A percentile compares a stretch with the other conserved stretches of the same genome.
Evolutionary conservation across 2,797 vertebrate species (phyloP).

Genomic region (Heliangelus exortis): DNA sequence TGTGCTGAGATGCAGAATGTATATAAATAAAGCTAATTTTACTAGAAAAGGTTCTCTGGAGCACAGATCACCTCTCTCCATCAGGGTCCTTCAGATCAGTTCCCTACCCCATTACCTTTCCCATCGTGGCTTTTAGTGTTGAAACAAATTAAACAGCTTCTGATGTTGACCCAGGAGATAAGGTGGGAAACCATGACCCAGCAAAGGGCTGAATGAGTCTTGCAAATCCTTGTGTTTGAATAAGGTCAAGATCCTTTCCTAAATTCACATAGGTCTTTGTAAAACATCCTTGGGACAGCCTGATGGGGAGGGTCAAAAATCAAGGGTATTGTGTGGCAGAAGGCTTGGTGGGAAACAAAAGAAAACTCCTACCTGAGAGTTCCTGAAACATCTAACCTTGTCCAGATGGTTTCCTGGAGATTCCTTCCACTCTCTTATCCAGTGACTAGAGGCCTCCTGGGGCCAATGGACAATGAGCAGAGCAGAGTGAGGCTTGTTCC

Average conservation of each 20-base stretch:
- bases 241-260: not conserved
- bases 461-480: not conserved
- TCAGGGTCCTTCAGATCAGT: not conserved
- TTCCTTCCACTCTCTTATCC: not conserved
- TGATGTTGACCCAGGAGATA: not conserved
- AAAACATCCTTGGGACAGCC: not conserved
- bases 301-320: not conserved
- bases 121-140: fast-evolving
- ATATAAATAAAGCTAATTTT: not conserved
- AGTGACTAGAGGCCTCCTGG: not conserved
- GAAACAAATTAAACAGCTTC: not conserved
- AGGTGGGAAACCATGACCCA: fast-evolving
- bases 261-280: not conserved
- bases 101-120: not conserved
- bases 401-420: not conserved
- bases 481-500: not conserved
- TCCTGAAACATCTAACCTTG: not conserved
- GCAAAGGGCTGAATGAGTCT: not conserved
- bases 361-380: not conserved
- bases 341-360: not conserved
- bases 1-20: not conserved
- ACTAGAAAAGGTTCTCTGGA: not conserved
- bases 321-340: not conserved
- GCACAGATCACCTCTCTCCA: not conserved
- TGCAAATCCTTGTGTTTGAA: not conserved